Percentiles rank a stretch among this genome's conserved stretches.
phyloP scores from a whole-genome alignment of 2,797 vertebrate species.

The Ibycter americanus region DNA sequence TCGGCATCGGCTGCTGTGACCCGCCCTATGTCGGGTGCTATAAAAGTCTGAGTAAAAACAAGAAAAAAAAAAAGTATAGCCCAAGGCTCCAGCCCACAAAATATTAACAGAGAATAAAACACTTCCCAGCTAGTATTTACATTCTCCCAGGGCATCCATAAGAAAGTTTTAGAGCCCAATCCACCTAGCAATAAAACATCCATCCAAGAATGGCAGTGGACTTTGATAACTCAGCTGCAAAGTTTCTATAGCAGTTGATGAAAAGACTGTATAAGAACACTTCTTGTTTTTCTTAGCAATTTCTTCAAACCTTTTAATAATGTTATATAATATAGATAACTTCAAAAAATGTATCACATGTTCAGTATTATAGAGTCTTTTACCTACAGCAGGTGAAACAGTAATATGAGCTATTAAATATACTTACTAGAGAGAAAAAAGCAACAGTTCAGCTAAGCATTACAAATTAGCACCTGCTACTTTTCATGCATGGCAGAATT shows the following conservation, averaged over 20 bases:
- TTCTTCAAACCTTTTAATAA: background rate
- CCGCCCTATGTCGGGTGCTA: accelerated
- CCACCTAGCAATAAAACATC: background rate
- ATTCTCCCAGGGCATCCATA: background rate
- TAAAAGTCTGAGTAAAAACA: background rate
- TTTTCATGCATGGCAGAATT: background rate
- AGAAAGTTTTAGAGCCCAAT: background rate
- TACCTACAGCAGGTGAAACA: background rate
- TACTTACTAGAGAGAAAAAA: background rate
- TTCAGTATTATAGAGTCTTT: background rate
- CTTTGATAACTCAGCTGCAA: background rate
- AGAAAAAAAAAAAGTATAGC: background rate
- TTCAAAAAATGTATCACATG: background rate
- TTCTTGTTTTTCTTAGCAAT: background rate
- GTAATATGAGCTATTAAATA: background rate
- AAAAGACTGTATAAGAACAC: background rate
- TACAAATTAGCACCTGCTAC: background rate
- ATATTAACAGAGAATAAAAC: background rate
- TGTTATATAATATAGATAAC: background rate
- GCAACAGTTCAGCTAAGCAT: background rate
- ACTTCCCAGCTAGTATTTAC: background rate
- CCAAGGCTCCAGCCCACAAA: background rate
- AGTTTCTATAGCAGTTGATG: background rate
- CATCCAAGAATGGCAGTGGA: background rate
- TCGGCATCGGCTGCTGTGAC: background rate